Base-by-base conservation (phyloP, 2,113 vertebrate species). In the Myocastor coypus region DNA sequence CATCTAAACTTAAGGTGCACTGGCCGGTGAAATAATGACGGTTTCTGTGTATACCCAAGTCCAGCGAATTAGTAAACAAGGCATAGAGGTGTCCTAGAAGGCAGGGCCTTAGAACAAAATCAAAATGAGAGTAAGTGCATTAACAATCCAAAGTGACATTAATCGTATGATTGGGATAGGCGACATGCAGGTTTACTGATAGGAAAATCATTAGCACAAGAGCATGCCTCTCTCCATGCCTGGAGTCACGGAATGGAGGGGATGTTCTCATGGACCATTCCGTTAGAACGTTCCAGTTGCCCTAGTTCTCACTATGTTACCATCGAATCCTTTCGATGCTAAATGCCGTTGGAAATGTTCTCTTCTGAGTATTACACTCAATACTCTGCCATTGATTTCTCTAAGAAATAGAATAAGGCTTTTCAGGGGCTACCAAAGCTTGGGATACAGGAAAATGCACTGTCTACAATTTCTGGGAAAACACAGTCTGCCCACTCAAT, bases 331-430 rank as follows among this genome's bases (percentile, higher is more conserved):
- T 59, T 52, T n/a, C 17, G 42, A 88, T 57, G 20, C 87, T 83
- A 80, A 83, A 66, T 52, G 37, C 55, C 52, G 17, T 7, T n/a
- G 83, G 89, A 88, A 95, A 93, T 85, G 37, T 91, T 96, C 80
- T 46, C 0, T 66, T 91, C 92, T n/a, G 34, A 16, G 55, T 80
- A 66, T 85, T n/a, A 52, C 42, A 87, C 77, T 94, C 80, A 94
- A 91, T 87, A 77, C 52, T 24, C n/a, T 77, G 26, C 59, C 95
- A 97, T 34, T 91, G 94, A 97, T 94, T 94, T 94, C 92, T 78
- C 71, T 83, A 83, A 83, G 94, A 80, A 96, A 94, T 61, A 57
- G 64, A 96, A 93, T 55, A 55, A 86, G 68, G 55, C 69, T 88
- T 94, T 52, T 37, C 32, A 86, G 80, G 75, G 57, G 55, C 34